phyloP scores from a whole-genome alignment of 2,113 vertebrate species.

The Erythrocercus mccallii region DNA sequence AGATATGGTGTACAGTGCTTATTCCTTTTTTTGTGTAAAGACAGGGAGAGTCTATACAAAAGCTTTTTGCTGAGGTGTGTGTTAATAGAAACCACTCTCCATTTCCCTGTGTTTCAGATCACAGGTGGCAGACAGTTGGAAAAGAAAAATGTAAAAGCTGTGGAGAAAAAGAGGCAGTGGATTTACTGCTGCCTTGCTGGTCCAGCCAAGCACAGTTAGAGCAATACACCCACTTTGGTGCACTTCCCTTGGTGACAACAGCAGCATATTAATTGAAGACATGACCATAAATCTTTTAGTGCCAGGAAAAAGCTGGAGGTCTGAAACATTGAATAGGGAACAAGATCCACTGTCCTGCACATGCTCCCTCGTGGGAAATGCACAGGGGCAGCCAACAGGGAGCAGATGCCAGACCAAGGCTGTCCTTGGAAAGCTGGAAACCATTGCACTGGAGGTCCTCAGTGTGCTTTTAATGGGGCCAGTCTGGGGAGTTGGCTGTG shows the following conservation, averaged over 20 bases:
- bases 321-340: not conserved
- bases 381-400: fast-evolving
- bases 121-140: not conserved
- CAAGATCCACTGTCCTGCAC: not conserved
- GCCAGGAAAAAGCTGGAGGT: not conserved
- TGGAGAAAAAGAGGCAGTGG: not conserved
- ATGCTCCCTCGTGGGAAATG: fast-evolving
- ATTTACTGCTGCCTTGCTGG: not conserved
- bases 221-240: not conserved
- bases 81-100: not conserved
- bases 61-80: not conserved
- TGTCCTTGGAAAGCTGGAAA: not conserved
- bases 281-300: not conserved
- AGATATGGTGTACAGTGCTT: not conserved
- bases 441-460: not conserved
- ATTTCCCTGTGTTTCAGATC: not conserved
- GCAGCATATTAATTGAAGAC: not conserved
- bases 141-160: not conserved
- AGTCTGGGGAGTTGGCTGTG: fast-evolving
- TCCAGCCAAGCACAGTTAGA: not conserved
- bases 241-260: not conserved
- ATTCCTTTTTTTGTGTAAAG: not conserved
- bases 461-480: not conserved
- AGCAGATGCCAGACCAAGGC: not conserved
- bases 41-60: not conserved